These are phyloP conservation scores for Laticauda colubrina DNA, from an alignment of 2,113 vertebrate species.

Conservation along the genomic window DNA sequence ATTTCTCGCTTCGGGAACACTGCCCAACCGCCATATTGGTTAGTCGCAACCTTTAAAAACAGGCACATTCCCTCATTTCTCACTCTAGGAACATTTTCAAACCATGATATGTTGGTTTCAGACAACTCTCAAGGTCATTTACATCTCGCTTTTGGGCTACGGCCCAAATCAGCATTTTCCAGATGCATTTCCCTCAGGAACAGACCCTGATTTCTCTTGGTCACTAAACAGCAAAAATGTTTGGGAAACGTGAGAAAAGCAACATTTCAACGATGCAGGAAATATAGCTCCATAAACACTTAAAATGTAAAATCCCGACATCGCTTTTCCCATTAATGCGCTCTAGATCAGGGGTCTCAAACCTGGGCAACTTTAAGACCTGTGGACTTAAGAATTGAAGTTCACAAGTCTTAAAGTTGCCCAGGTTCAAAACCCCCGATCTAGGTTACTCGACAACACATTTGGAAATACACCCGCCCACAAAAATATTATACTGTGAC, in stretches of 20 bases:
- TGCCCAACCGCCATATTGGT: background rate
- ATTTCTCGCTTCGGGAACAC: constrained; percentile 4
- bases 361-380: too few relatives aligned
- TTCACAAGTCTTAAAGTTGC: too few relatives aligned
- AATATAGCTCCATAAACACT: constrained; percentile 30
- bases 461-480: constrained; percentile 63
- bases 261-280: constrained; percentile 19
- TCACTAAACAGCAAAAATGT: background rate
- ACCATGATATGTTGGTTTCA: background rate
- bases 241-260: constrained; percentile 24
- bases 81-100: background rate
- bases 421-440: too few relatives aligned
- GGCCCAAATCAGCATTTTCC: background rate
- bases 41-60: background rate
- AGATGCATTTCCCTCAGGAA: background rate
- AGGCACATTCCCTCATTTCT: background rate
- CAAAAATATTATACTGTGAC: constrained; percentile 44
- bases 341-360: constrained; percentile 32
- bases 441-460: constrained; percentile 46
- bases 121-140: background rate
- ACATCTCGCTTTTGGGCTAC: background rate
- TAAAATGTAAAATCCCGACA: background rate
- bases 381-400: too few relatives aligned
- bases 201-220: background rate
- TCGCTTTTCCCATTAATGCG: constrained; percentile 33